These are phyloP conservation scores for Gerris lacustris DNA, from an alignment of 2,888 invertebrate genomes.

Conservation along the genomic window DNA sequence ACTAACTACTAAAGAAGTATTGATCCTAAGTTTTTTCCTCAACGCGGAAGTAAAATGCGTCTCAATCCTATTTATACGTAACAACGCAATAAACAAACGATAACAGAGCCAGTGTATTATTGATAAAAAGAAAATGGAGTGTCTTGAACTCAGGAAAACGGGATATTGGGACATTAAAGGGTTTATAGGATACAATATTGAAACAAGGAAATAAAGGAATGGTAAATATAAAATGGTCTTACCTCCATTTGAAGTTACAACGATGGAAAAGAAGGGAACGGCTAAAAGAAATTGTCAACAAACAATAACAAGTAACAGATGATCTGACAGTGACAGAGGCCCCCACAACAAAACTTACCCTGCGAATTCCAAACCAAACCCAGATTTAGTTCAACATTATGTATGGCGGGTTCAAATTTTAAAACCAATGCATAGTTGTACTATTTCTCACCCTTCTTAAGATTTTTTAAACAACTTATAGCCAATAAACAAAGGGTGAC, in stretches of 20 bases:
- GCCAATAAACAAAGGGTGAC: too few relatives aligned
- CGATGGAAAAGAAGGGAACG: not conserved
- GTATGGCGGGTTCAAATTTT: not conserved
- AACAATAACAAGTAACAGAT: conserved; percentile 5
- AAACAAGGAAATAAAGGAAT: not conserved
- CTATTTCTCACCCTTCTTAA: too few relatives aligned
- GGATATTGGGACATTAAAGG: not conserved
- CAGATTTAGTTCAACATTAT: not conserved
- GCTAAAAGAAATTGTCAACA: not conserved
- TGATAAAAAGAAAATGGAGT: conserved; percentile 5
- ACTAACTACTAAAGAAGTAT: not conserved
- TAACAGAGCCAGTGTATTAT: not conserved
- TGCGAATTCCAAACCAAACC: not conserved
- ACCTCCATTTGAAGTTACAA: conserved; percentile 1
- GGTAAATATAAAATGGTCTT: not conserved
- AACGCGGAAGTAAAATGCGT: not conserved
- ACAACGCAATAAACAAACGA: conserved; percentile 5
- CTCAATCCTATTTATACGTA: not conserved
- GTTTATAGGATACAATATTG: too few relatives aligned
- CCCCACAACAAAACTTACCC: not conserved
- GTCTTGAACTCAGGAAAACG: not conserved
- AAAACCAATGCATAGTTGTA: not conserved
- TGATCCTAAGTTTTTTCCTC: not conserved
- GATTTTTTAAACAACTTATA: too few relatives aligned
- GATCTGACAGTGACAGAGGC: not conserved